These are phyloP conservation scores for Budorcas taxicolor DNA, from an alignment of 2,113 vertebrate species.

Conservation along the genomic window DNA sequence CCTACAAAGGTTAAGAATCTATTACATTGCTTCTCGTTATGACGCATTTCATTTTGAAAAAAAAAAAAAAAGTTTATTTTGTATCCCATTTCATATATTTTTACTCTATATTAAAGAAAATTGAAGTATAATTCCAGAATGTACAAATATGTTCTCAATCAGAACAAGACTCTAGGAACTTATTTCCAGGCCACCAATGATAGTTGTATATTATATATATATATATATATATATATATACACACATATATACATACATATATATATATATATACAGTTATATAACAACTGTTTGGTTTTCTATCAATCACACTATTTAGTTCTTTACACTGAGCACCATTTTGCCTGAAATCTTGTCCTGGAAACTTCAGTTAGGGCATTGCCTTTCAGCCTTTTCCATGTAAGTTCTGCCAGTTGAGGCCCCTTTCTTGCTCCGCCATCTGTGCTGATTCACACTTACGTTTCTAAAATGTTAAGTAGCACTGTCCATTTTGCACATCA, in stretches of 20 bases:
- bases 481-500: neutral
- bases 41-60: neutral
- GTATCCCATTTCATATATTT: neutral
- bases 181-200: neutral
- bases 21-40: neutral
- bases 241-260: rapidly evolving
- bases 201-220: rapidly evolving
- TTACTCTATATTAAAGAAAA: neutral
- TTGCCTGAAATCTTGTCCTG: neutral
- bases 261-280: rapidly evolving
- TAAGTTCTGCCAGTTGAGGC: neutral
- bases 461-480: neutral
- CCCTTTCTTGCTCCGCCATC: neutral
- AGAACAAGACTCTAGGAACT: neutral
- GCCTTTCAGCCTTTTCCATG: neutral
- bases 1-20: neutral
- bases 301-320: neutral
- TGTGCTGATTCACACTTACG: neutral
- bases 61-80: neutral
- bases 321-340: neutral
- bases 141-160: neutral
- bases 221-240: no score
- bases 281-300: neutral
- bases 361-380: neutral
- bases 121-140: neutral